These are phyloP conservation scores for Tenthredo amoena DNA, from an alignment of 2,888 invertebrate species.

Conservation along the genomic window DNA sequence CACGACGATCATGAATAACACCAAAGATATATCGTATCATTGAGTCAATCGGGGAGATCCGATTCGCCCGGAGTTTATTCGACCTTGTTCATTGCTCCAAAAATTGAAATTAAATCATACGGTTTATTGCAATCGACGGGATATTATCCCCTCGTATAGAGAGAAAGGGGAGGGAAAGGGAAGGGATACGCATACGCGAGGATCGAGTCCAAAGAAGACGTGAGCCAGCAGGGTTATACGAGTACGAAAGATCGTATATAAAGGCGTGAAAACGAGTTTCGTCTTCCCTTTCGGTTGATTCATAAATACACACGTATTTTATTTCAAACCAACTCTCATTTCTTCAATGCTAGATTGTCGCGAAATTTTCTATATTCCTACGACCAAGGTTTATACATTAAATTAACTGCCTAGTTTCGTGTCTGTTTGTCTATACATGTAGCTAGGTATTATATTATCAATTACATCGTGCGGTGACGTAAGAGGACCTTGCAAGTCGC, in stretches of 20 bases:
- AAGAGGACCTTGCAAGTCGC: background rate
- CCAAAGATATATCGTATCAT: no score
- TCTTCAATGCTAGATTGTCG: background rate
- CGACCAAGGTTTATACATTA: no score
- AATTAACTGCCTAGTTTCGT: no score
- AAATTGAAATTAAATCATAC: background rate
- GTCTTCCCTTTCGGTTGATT: constrained; percentile 24
- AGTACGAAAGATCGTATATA: background rate
- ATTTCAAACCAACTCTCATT: background rate
- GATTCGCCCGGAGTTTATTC: background rate
- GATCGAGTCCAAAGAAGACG: background rate
- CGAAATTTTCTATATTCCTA: no score
- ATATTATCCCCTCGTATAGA: background rate
- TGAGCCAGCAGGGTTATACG: background rate
- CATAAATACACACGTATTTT: background rate
- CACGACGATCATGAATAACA: no score
- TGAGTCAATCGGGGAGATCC: no score
- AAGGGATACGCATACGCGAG: background rate
- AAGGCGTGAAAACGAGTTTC: constrained; percentile 21
- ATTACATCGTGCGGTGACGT: background rate
- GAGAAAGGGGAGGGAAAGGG: constrained; percentile 1
- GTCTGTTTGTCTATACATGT: no score
- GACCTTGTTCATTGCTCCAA: background rate
- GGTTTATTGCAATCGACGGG: background rate
- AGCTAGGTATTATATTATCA: background rate